Base-by-base conservation (phyloP, 2,113 vertebrate species). In the Hepsetus odoe region DNA sequence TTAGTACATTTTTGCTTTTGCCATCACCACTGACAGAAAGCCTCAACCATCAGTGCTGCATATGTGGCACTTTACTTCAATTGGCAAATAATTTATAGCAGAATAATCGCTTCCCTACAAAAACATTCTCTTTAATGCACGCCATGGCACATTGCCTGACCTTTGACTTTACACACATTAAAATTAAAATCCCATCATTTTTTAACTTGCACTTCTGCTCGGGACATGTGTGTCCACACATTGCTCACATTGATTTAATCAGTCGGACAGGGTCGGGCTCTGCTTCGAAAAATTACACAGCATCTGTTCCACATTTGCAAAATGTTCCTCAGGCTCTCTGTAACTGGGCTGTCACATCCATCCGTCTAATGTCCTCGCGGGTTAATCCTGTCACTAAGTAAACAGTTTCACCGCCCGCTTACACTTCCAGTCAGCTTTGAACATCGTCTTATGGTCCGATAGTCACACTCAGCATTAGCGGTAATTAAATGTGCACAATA, bases 221-320 rank as follows among this genome's bases (percentile, higher is more conserved):
- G 40, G 42, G 68, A 40, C 30, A 33, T 16, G 8, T 20, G 3
- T 4, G 33, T 4, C 32, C 22, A 32, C 77, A 79, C 20, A 7
- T 61, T 53, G 77, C 32, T 65, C 77, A 79, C 20, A 12, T 35
- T 53, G 77, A 22, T 65, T 72, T 55, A 64, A 79, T 79, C 68
- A 79, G 58, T 53, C 62, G 42, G 38, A 49, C 5, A 33, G 14
- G 18, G 51, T 3, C 18, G 30, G 11, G 55, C 51, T 59, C 55
- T 26, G 55, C 58, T 55, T 65, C 33, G 75, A 33, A 66, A 35
- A 75, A 22, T 78, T 26, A 38, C 53, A 13, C 78, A 71, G 76
- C 81, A 81, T 85, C 84, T 87, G 86, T 38, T 53, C 55, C 59
- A 26, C 82, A 84, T 85, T 85, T 78, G 44, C 12, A 13, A 62